Conservation (phyloP, 1,140 invertebrate genomes). For the Glossosoma conforme region DNA sequence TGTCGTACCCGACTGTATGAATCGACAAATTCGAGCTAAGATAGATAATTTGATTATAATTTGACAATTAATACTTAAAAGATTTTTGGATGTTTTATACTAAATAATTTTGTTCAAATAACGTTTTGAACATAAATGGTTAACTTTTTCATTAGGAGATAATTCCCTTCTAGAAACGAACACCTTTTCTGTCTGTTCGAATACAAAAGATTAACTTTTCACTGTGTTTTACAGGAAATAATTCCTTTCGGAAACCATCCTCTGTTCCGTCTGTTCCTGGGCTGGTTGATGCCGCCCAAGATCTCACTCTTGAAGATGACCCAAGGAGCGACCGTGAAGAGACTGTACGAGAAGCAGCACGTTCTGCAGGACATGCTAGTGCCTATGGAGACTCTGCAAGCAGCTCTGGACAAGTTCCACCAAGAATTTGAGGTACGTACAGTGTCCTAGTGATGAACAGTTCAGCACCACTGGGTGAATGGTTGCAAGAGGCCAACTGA, state of each 20-base stretch:
- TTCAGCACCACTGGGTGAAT: no score
- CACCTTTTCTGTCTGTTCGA: no score
- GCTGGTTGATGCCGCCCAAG: slow-evolving; percentile 80
- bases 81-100: no score
- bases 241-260: slow-evolving; percentile 80
- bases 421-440: slow-evolving; percentile 59
- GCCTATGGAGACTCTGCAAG: slow-evolving; percentile 58
- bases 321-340: slow-evolving; percentile 66
- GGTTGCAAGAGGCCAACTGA: no score
- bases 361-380: slow-evolving; percentile 84
- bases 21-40: no score
- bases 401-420: slow-evolving; percentile 62
- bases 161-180: no score
- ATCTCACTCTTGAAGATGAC: slow-evolving; percentile 79
- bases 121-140: no score
- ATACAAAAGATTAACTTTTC: neutral
- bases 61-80: no score
- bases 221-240: slow-evolving; percentile 59
- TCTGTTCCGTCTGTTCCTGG: slow-evolving; percentile 68
- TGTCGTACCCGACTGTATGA: no score
- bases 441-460: slow-evolving; percentile 8
- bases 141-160: no score
- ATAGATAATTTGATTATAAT: no score
- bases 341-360: slow-evolving; percentile 73
- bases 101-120: no score